Conservation (phyloP, 2,113 vertebrate genomes). For the Xiphorhynchus elegans region DNA sequence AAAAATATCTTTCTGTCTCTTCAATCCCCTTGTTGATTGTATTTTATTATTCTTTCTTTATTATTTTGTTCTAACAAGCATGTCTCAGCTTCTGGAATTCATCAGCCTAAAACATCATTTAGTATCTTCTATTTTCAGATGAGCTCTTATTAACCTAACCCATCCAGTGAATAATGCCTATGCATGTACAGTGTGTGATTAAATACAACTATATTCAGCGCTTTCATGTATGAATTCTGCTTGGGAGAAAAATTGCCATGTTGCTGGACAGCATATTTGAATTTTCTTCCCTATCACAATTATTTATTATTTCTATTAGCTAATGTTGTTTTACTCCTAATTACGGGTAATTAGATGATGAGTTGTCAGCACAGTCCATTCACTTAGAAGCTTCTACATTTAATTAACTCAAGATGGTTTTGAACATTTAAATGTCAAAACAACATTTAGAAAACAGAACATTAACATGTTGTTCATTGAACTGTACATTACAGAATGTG, state of each 20-base stretch:
- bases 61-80: constrained; percentile 1
- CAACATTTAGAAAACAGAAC: constrained; percentile 65
- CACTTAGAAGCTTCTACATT: constrained; percentile 59
- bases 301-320: constrained; percentile 68
- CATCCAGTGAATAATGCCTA: background rate
- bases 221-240: background rate
- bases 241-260: constrained; percentile 30
- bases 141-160: constrained; percentile 1
- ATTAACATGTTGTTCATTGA: constrained; percentile 64
- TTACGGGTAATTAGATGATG: constrained; percentile 66
- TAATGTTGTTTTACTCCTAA: constrained; percentile 61
- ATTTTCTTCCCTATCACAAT: constrained; percentile 52
- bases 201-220: background rate
- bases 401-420: constrained; percentile 73
- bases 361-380: constrained; percentile 58
- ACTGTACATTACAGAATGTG: constrained; percentile 54
- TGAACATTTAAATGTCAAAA: constrained; percentile 69
- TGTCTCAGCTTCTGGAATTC: background rate
- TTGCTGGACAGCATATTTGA: constrained; percentile 30
- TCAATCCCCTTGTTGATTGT: background rate
- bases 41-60: background rate
- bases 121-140: background rate
- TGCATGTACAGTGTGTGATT: background rate
- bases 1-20: constrained; percentile 9
- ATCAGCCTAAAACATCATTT: constrained; percentile 16